Percentiles rank a stretch among this genome's conserved stretches.
phyloP scores from a whole-genome alignment of 92 coral and sea anemone species.

The Montipora capitata region DNA sequence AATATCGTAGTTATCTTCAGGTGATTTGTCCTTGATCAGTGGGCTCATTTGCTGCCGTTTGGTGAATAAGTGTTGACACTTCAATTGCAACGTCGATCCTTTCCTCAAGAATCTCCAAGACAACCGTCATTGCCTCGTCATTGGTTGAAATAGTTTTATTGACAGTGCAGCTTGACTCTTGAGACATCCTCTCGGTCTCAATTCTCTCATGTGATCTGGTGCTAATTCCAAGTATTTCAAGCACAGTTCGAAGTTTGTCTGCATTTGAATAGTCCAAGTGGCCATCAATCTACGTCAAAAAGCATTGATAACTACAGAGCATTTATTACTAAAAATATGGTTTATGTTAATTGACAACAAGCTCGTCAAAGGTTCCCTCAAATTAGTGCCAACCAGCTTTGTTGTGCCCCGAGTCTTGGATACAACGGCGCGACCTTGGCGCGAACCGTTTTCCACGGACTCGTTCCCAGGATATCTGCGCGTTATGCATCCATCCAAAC shows the following conservation, averaged over 20 bases:
- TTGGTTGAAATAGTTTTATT: background rate
- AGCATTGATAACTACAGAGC: background rate
- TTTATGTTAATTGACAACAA: background rate
- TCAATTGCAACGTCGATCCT: slow-evolving; percentile 63
- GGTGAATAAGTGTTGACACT: slow-evolving; percentile 37
- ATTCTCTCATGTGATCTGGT: background rate
- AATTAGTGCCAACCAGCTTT: background rate
- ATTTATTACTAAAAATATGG: background rate
- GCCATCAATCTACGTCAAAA: slow-evolving; percentile 65
- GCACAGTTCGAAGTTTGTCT: slow-evolving; percentile 66
- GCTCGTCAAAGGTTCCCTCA: background rate
- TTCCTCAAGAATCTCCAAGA: slow-evolving; percentile 64
- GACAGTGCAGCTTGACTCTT: background rate
- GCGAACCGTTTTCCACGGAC: too few species aligned
- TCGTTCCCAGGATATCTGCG: too few species aligned
- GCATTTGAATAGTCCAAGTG: slow-evolving; percentile 87
- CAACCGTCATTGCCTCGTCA: slow-evolving; percentile 45
- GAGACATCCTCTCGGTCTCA: background rate
- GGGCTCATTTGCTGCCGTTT: background rate
- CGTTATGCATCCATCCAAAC: too few species aligned
- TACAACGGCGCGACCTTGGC: background rate
- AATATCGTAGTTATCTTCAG: background rate
- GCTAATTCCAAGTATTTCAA: slow-evolving; percentile 72
- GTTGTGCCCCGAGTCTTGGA: background rate
- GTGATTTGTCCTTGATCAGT: background rate